Evolutionary conservation across 2,797 vertebrate species (phyloP), one percentile per base, ranked within the genome.

Genomic region (Artibeus jamaicensis): DNA sequence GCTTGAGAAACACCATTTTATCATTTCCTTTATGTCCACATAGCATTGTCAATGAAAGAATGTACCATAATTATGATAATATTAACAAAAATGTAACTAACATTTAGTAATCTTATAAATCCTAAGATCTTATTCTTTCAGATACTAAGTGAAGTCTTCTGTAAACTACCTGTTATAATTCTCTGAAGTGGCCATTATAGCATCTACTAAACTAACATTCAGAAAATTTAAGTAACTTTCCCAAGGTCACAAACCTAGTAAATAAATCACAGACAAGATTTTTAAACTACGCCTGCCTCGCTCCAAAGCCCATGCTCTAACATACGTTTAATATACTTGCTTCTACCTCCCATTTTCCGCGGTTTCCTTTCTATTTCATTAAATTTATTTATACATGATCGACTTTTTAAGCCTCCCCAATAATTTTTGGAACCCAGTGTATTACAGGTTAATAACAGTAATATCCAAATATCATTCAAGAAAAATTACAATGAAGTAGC

Each of bases 331-430:
- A 78, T 85, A 93, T 16, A 83, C 62, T 62, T 90, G 34, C 29
- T 90, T 91, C 77, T 24, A 76, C 32, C 14, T 67, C 84, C 73
- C 62, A 90, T 94, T 96, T 96, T 67, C 85, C 92, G 68, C 59
- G 55, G 57, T 65, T 96, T 96, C 62, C 39, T 93, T 83, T 93
- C 18, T 83, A 73, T 95, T 96, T 93, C 55, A 93, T 82, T 92
- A 95, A 93, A 10, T 85, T 96, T 76, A 79, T 77, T 93, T 96
- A 59, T 59, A 68, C 50, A 83, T 95, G 48, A 91, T 46, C 3
- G 1, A 48, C 21, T 88, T 88, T 96, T 77, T 91, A 93, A 97
- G 39, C 6, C n/a, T 81, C 7, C n/a, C 21, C 32, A 94, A 67
- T 87, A 85, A 78, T 67, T 93, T 91, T 86, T 88, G 62, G 74